Conservation (phyloP, 2,797 vertebrate species). For the Ptychobarbus kaznakovi region DNA sequence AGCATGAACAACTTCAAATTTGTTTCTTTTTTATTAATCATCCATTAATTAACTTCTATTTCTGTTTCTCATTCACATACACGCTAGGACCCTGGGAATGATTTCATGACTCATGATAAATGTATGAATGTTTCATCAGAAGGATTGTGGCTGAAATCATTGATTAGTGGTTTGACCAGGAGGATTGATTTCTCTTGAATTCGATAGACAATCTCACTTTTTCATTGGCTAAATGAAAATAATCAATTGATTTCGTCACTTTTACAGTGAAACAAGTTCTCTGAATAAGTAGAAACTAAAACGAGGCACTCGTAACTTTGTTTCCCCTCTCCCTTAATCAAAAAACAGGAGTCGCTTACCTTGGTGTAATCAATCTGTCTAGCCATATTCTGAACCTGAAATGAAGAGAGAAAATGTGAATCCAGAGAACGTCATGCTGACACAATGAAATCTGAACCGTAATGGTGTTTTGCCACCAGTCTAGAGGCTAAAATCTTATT, state of each 20-base stretch:
- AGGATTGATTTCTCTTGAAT: conserved; percentile 39
- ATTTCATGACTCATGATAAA: conserved; percentile 15
- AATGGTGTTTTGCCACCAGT: conserved; percentile 14
- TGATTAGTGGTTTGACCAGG: conserved; percentile 41
- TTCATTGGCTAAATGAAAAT: conserved; percentile 21
- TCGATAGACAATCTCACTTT: conserved; percentile 14
- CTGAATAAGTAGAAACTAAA: not conserved
- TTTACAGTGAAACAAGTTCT: not conserved
- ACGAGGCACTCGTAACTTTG: not conserved
- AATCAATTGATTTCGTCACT: conserved; percentile 16
- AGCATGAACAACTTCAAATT: not conserved
- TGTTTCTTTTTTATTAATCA: not conserved
- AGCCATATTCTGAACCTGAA: conserved; percentile 84
- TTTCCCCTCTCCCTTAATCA: not conserved
- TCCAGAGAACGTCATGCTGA: conserved; percentile 17
- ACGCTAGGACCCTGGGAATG: not conserved
- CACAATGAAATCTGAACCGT: conserved; percentile 28
- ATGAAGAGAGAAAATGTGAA: conserved; percentile 62
- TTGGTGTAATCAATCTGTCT: conserved; percentile 86
- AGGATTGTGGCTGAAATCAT: conserved; percentile 35
- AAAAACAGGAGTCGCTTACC: conserved; percentile 76
- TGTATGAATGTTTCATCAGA: conserved; percentile 38
- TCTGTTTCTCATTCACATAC: not conserved
- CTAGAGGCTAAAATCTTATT: conserved; percentile 21
- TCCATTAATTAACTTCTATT: not conserved